Base-by-base conservation (phyloP, 2,888 invertebrate species). In the Temnothorax rugatulus region DNA sequence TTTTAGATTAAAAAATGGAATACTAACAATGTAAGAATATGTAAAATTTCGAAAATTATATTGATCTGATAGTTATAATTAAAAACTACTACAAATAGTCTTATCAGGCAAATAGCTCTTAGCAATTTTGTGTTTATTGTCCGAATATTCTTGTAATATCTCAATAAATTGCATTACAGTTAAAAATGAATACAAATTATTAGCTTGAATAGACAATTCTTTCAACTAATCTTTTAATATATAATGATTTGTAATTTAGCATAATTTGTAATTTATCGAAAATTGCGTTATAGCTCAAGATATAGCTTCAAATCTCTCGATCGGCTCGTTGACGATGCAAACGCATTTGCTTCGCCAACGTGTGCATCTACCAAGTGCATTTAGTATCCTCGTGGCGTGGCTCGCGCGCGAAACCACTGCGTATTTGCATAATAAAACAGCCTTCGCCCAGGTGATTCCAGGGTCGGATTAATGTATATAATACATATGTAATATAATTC, bases 351-450 rank as follows among this genome's bases (percentile, higher is more conserved):
- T 54, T 41, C 29, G 77, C 25, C 66, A 52, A 44, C 61, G 71
- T 77, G 54, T 52, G 81, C 38, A 54, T 82, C 68, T 73, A 77
- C 75, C 83, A 73, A 41, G 52, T 86, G 87, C 84, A 87, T 90
- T 90, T 84, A 88, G 88, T 83, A 86, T 83, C 83, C 79, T 82
- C 85, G 83, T 61, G 66, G 84, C 84, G 73, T 76, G 84, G 85
- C 87, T 86, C 86, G 90, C 87, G 89, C 88, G 89, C 88, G 90
- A 90, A 90, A 89, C 88, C 91, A 85, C 82, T 82, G 85, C 88
- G 90, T 91, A 93, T 93, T 93, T 91, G 92, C 92, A 93, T 93
- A 93, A 93, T 93, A 93, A 93, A 93, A 93, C 91, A 92, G 90
- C 91, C 88, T 91, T 91, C 88, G 89, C 84, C 87, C 89, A 89